Conservation (phyloP, 1,140 invertebrate species). For the Vanessa tameamea region DNA sequence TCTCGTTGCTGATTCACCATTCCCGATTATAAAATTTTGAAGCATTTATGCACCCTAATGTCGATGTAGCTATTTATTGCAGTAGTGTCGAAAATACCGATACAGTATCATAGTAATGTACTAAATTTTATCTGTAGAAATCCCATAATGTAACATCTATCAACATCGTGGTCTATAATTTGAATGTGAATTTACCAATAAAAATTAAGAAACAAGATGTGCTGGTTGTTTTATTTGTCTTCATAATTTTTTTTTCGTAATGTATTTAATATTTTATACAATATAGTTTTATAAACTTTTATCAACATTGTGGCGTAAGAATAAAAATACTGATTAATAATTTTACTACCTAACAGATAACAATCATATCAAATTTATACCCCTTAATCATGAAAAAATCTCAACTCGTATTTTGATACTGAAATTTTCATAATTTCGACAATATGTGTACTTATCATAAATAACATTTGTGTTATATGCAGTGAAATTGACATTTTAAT, state of each 20-base stretch:
- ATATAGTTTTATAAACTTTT: no score
- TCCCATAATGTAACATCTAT: constrained; percentile 75
- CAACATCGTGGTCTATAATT: constrained; percentile 77
- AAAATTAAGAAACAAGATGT: constrained; percentile 68
- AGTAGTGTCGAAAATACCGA: constrained; percentile 74
- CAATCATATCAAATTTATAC: no score
- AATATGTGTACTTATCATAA: no score
- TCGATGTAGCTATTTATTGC: constrained; percentile 71
- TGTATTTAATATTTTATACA: no score
- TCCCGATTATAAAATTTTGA: constrained; percentile 64
- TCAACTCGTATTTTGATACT: no score
- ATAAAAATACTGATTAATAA: no score
- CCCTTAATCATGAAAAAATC: no score
- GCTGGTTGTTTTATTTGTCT: constrained; percentile 36
- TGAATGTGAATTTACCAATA: constrained; percentile 80
- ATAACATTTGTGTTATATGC: no score
- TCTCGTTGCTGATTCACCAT: constrained; percentile 57
- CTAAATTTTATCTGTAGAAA: constrained; percentile 77
- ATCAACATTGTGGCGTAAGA: no score
- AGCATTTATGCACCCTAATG: constrained; percentile 77
- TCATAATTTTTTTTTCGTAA: not conserved
- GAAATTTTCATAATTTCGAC: no score
- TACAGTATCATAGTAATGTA: constrained; percentile 75
- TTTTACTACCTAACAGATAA: no score
- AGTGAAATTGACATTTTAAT: no score